phyloP scores from a whole-genome alignment of 2,888 invertebrate species.

The Lacanobia oleracea region DNA sequence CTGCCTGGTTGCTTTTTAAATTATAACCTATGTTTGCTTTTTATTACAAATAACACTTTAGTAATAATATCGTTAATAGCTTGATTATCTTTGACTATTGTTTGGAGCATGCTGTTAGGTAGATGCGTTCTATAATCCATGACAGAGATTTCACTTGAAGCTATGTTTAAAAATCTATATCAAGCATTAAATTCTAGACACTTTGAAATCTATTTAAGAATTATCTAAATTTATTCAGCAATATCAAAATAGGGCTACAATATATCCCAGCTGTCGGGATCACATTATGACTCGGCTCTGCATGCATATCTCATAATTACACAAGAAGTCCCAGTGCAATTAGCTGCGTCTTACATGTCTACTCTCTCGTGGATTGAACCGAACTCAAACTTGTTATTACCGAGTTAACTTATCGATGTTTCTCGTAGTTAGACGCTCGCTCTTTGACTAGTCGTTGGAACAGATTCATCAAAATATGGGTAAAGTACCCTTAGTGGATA shows the following conservation, averaged over 20 bases:
- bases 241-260: neutral
- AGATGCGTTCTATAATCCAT: too few species aligned
- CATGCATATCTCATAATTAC: slow-evolving; percentile 12
- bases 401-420: slow-evolving; percentile 13
- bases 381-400: slow-evolving; percentile 41
- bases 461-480: neutral
- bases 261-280: slow-evolving; percentile 8
- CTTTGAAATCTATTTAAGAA: neutral
- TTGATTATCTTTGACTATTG: neutral
- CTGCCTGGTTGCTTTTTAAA: too few species aligned
- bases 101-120: neutral
- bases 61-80: neutral
- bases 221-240: neutral
- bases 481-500: neutral
- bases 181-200: too few species aligned
- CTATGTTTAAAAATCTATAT: too few species aligned
- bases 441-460: slow-evolving; percentile 21
- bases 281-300: neutral
- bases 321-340: slow-evolving; percentile 35
- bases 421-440: slow-evolving; percentile 2
- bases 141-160: too few species aligned
- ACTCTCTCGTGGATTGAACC: slow-evolving; percentile 21
- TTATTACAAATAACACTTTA: too few species aligned
- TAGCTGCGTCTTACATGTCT: slow-evolving; percentile 16
- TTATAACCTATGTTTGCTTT: too few species aligned